Conservation (phyloP, 1,140 invertebrate species). For the Pogonomyrmex barbatus region DNA sequence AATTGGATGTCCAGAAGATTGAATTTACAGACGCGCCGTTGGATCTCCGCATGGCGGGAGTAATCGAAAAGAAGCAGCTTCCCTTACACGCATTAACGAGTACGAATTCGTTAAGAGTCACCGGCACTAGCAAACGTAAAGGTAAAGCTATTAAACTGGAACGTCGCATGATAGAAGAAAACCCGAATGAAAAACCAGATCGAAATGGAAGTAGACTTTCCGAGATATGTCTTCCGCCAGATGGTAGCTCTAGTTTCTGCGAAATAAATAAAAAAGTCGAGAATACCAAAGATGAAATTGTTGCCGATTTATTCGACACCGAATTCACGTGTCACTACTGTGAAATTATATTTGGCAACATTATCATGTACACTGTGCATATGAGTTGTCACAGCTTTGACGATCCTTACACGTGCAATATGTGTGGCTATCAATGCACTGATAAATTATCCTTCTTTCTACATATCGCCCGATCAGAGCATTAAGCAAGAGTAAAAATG, state of each 20-base stretch:
- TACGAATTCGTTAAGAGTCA: constrained; percentile 34
- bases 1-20: background rate
- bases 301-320: background rate
- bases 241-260: background rate
- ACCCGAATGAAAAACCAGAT: constrained; percentile 76
- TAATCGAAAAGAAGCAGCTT: background rate
- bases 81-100: constrained; percentile 7
- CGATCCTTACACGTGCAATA: constrained; percentile 97
- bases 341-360: constrained; percentile 95
- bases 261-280: background rate
- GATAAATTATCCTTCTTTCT: constrained; percentile 96
- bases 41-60: constrained; percentile 86
- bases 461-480: constrained; percentile 94
- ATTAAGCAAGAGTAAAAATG: constrained; percentile 86
- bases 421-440: constrained; percentile 93
- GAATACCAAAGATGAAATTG: background rate
- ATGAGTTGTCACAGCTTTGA: constrained; percentile 97
- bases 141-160: constrained; percentile 93
- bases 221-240: background rate
- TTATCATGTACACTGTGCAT: constrained; percentile 97
- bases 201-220: background rate
- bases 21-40: constrained; percentile 67
- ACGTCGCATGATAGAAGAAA: constrained; percentile 86
- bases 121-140: constrained; percentile 90
- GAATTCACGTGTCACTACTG: constrained; percentile 93